A percentile compares a stretch with the other conserved stretches of the same genome.
These are phyloP conservation scores for Eudemis profundana DNA, from an alignment of 2,888 invertebrate species.

Conservation along the genomic window DNA sequence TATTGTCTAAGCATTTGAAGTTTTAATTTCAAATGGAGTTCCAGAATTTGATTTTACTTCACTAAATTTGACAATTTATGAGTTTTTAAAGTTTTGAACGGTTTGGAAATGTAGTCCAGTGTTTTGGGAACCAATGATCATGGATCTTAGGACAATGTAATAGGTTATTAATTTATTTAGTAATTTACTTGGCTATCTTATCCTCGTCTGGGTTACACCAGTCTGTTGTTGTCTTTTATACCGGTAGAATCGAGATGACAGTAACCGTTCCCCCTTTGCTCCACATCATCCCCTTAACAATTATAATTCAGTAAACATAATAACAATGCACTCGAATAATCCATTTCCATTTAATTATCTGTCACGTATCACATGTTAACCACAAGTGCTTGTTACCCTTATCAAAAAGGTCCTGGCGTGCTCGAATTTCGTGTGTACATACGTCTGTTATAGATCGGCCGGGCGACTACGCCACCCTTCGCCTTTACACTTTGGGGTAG, in stretches of 20 bases:
- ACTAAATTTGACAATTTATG: no score
- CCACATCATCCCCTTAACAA: conserved; percentile 22
- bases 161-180: no score
- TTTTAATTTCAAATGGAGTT: no score
- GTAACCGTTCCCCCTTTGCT: neutral
- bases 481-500: conserved; percentile 40
- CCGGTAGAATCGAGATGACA: neutral
- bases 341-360: conserved; percentile 44
- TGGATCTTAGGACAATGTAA: no score
- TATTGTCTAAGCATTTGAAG: no score
- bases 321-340: conserved; percentile 37
- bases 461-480: conserved; percentile 35
- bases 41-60: no score
- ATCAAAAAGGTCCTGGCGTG: conserved; percentile 3
- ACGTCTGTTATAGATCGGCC: neutral
- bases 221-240: neutral
- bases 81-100: no score
- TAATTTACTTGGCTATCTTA: no score
- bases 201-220: no score
- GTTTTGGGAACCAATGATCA: no score
- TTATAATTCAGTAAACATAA: conserved; percentile 28
- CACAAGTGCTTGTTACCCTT: conserved; percentile 25
- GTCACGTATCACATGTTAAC: conserved; percentile 38
- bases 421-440: neutral
- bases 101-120: no score